Percentiles rank a stretch among this genome's conserved stretches.
These are phyloP conservation scores for Pocillopora grandis DNA, from an alignment of 92 coral and sea anemone genomes.

Conservation along the genomic window DNA sequence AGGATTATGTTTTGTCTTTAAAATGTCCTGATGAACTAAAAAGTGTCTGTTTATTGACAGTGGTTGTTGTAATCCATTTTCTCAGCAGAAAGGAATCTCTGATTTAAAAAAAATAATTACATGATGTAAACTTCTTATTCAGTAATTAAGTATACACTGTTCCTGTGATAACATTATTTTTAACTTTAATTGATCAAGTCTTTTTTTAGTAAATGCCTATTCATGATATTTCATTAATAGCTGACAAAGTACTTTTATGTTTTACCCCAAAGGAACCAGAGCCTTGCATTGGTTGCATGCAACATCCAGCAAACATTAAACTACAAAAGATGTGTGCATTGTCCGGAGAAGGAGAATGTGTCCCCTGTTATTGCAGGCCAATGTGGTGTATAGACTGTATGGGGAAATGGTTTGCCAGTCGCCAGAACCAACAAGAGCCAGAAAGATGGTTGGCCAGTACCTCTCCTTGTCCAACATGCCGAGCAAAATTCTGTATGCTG, in stretches of 20 bases:
- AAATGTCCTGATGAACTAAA: too few species aligned
- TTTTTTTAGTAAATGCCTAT: too few species aligned
- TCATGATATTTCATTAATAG: background rate
- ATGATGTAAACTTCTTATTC: too few species aligned
- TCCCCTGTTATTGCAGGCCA: constrained; percentile 89
- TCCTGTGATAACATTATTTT: too few species aligned
- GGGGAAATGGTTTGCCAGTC: constrained; percentile 99
- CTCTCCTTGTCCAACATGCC: constrained; percentile 96
- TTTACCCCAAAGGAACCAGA: constrained; percentile 68
- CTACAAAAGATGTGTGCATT: constrained; percentile 90
- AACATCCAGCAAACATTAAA: constrained; percentile 80
- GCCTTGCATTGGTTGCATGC: constrained; percentile 98
- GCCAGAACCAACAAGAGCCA: constrained; percentile 91
- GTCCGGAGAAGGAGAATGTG: constrained; percentile 84
- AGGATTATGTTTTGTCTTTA: too few species aligned
- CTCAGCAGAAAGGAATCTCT: too few species aligned
- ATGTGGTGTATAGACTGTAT: constrained; percentile 99
- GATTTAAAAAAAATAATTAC: too few species aligned
- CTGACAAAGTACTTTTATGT: background rate
- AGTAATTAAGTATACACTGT: too few species aligned
- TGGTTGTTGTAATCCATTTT: too few species aligned
- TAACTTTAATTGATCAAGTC: too few species aligned
- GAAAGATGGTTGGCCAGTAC: constrained; percentile 88
- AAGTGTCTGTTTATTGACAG: too few species aligned
- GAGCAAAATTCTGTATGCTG: constrained; percentile 89